Evolutionary conservation across 2,113 vertebrate species (phyloP), one percentile per base, ranked within the genome.

Genomic region (Ellobius talpinus): DNA sequence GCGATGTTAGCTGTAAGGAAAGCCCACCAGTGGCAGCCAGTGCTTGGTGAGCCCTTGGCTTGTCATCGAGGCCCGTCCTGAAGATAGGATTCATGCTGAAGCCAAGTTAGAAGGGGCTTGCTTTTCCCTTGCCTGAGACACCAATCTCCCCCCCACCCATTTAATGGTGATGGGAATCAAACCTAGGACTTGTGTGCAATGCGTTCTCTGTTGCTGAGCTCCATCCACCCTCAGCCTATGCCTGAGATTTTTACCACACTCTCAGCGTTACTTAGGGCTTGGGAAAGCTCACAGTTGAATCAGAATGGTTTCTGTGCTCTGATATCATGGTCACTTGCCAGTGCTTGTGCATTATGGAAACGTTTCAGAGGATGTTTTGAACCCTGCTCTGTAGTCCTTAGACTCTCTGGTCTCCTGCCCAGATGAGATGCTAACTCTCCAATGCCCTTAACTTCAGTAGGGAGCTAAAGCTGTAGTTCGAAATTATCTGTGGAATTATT

Each of bases 401-500:
- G 0, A 81, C 65, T 76, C 50, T 70, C 47, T 74, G 3, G 47
- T 61, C 39, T 76, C 29, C 65, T 33, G 42, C 10, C 29, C 70
- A 33, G 29, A 65, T 89, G 77, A 63, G 39, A 29, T 70, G 63
- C 88, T 74, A 47, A 45, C 13, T 19, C 50, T 92, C 76, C 42
- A 7, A 11, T 68, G 81, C 66, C 93, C 63, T 58, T 58, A 58
- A 76, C 70, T 77, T 63, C 26, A 63, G 5, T 33, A 82, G 79
- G 91, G 76, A 93, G 42, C 74, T 33, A 81, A n/a, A 93, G 29
- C 8, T 66, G n/a, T 52, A 70, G 82, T 79, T 33, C 47, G 36
- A 52, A 39, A 66, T 87, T 92, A 86, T 85, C 76, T 85, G n/a
- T 68, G 39, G 68, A 36, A 72, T 87, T 92, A 86, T 85, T 79